Base-by-base conservation (phyloP, 2,113 vertebrate genomes). In the Phylloscopus trochilus region DNA sequence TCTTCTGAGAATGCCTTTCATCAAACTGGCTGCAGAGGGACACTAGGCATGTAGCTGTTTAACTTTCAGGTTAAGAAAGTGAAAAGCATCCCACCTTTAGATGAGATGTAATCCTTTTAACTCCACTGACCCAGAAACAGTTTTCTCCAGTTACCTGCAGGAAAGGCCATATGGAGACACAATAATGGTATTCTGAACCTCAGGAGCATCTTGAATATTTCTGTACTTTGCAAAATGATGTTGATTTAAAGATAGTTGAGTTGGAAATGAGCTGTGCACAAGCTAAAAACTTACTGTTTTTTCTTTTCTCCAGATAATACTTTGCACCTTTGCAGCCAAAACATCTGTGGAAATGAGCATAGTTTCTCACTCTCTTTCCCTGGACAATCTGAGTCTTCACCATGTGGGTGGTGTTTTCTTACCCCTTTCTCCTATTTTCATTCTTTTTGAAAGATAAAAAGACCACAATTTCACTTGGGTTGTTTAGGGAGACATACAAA, bases 121-220 rank as follows among this genome's bases (percentile, higher is more conserved):
- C 69, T 67, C 53, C 24, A 17, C 43, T 87, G 77, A 70, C 43
- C 64, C 56, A 84, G 87, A 89, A 93, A 51, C 19, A 37, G 11
- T 73, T 80, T 74, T 63, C 35, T 84, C 56, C 56, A 63, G 47
- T 63, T 84, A 47, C 24, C 14, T 0, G 0, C 44, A 70, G 39
- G 30, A 75, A 53, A 46, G 60, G 11, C 39, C 4, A 3, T 46
- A 24, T 0, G 0, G 35, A 84, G 24, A 47, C 23, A 33, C 6
- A 10, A 8, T 77, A 69, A 74, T n/a, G 46, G 52, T 81, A 59
- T 67, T 70, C 60, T 62, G 64, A 92, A 74, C 39, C 64, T 75
- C 52, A 31, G 66, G 60, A 95, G 47, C 30, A 47, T 60, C 77
- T 87, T 76, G 41, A 72, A 31, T 82, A 44, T 75, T 89, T 96